phyloP scores from a whole-genome alignment of 2,888 invertebrate genomes.

The Papilio demoleus region DNA sequence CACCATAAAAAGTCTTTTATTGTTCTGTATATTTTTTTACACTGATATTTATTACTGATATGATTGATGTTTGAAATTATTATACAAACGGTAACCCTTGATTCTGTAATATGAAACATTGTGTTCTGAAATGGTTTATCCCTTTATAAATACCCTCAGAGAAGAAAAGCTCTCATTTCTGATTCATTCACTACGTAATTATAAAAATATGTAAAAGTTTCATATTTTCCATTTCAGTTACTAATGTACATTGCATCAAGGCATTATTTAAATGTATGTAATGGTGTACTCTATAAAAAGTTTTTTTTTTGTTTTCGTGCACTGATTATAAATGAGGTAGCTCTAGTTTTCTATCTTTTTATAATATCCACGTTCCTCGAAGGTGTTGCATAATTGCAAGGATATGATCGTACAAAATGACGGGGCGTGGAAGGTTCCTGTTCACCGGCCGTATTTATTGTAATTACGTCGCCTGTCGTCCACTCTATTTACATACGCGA shows the following conservation, averaged over 20 bases:
- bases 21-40: background rate
- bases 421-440: conserved; percentile 64
- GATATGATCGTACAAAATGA: conserved; percentile 51
- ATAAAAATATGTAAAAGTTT: background rate
- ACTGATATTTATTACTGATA: no score
- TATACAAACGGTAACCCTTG: no score
- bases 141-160: background rate
- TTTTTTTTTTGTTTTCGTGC: conserved; percentile 13
- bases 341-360: conserved; percentile 22
- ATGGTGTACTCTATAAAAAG: conserved; percentile 22
- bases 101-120: no score
- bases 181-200: background rate
- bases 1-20: conserved; percentile 26
- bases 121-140: background rate
- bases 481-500: conserved; percentile 28
- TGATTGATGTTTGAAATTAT: no score
- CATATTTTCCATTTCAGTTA: background rate
- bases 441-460: conserved; percentile 74
- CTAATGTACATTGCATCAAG: conserved; percentile 6
- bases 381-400: conserved; percentile 69
- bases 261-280: conserved; percentile 25
- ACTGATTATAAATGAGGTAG: conserved; percentile 9
- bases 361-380: conserved; percentile 41
- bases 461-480: conserved; percentile 70
- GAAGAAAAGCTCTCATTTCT: no score